Evolutionary conservation across 2,113 vertebrate species (phyloP), one percentile per base, ranked within the genome.

Genomic region (Tenebrosternarchus preto): DNA sequence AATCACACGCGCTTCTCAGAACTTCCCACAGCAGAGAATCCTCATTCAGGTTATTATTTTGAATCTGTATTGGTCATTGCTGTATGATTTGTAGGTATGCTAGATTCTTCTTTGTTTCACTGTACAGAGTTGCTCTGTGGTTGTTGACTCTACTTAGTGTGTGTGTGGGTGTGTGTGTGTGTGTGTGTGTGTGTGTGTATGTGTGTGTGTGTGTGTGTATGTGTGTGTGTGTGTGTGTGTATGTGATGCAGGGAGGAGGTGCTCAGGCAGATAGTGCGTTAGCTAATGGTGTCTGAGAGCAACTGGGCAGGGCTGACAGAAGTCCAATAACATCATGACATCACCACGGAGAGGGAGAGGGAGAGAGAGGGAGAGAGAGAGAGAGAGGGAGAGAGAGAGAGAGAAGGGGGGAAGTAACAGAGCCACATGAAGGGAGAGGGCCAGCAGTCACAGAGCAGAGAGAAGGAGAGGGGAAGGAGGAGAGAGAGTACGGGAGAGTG

Each of bases 311-410:
- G 90, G 91, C 91, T 92, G 91, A 90, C 88, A 85, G 87, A 83
- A 24, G 79, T 85, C 86, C 85, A 86, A 91, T 86, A 87, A 86
- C 87, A 88, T 85, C 88, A 94, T 96, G 93, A 96, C 95, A 94
- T 95, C 95, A 96, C 91, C 81, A 36, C 2, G 33, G 6, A 6
- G 33, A 36, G 6, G 33, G 33, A 36, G 33, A 36, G 43, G 15
- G 43, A 50, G 43, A 50, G 43, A 50, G 43, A 46, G 43, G 8
- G 43, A 46, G 43, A 50, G 43, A 50, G 12, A 50, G 43, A 50
- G 43, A 50, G 85, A 43, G 66, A 66, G 78, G 56, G 80, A 77
- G 82, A 68, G 81, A 77, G 84, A 61, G 77, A 16, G 82, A 39
- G 67, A 33, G 75, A 68, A 80, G 66, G 59, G 73, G 70, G 66